Evolutionary conservation across 2,888 invertebrate species (phyloP), one percentile per base, ranked within the genome.

Genomic region (Amiota communis): DNA sequence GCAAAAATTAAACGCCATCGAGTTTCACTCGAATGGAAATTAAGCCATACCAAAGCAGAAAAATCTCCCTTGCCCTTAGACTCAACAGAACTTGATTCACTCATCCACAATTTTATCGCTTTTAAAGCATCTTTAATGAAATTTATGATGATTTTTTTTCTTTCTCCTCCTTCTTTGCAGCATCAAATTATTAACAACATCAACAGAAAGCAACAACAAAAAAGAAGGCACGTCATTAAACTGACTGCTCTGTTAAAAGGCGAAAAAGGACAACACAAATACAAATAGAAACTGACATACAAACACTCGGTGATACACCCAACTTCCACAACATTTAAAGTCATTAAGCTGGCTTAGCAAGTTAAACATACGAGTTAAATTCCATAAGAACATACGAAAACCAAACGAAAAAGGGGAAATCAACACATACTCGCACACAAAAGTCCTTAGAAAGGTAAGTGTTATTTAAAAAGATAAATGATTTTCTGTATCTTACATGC

Each of bases 1-100:
- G 79, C 80, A 80, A 80, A 85, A 84, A 79, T 83, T 78, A 82
- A 83, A 78, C 77, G 76, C 77, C 74, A 68, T 74, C 68, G 72
- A 48, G 63, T 46, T 65, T 73, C 47, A 51, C 71, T 17, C 71
- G 74, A 47, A 75, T 71, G 75, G 76, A 82, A 83, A 80, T 81
- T 82, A 84, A 72, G 75, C 68, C 75, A 63, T 75, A 68, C 11
- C 1, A 65, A 20, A 13, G 49, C 49, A 3, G 3, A 3, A 6
- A 59, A 15, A 2, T 59, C 17, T 13, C 46, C 20, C 46, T 47
- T 36, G 2, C 6, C 36, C 8, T 23, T 3, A 23, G 36, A 36
- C 36, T 36, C 8, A 36, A 36, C 4, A 36, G 36, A 36, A 68
- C 17, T 48, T 53, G 13, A 10, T 23, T 20, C 23, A 23, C n/a